Base-by-base conservation (phyloP, 2,888 invertebrate genomes). In the Calliscelio sp. region DNA sequence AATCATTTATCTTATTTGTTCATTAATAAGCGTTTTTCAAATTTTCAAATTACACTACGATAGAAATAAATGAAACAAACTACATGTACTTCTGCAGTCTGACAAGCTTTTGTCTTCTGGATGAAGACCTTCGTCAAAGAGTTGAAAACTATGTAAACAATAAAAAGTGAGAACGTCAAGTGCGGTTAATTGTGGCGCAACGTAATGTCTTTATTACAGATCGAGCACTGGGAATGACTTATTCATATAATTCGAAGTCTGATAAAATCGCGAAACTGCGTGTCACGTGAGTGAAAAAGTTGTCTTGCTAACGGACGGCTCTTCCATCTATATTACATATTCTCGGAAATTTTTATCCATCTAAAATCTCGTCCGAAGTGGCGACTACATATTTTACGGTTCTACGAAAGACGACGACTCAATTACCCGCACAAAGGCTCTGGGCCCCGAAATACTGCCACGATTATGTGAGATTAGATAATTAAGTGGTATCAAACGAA, bases 371-470 rank as follows among this genome's bases (percentile, higher is more conserved):
- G 66, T 65, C 61, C 53, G 66, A 80, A 80, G 82, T 82, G 82
- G 81, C 80, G 82, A 63, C 85, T 77, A 82, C 81, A 79, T 79
- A 82, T 85, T 85, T 80, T 71, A 82, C 73, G 82, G 59, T 85
- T 85, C 82, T 81, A 82, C 85, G 85, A 85, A 81, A 85, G 85
- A 82, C 85, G 85, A 82, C 85, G 75, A 80, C 82, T 85, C 85
- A 85, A 80, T 82, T 82, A 77, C 77, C 53, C 74, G 85, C 82
- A 80, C 79, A 79, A 82, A 81, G 66, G 49, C 61, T 61, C 44
- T n/a, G n/a, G 59, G 51, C 59, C 61, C 65, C 28, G 55, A 68
- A 70, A 61, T 41, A 49, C 55, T n/a, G 41, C 74, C 61, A 53
- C 81, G 79, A 82, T 82, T 73, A 75, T 53, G 68, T 46, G 82